Evolutionary conservation across 2,797 vertebrate genomes (phyloP).

Genomic region (Mormyrops attenuatus): DNA sequence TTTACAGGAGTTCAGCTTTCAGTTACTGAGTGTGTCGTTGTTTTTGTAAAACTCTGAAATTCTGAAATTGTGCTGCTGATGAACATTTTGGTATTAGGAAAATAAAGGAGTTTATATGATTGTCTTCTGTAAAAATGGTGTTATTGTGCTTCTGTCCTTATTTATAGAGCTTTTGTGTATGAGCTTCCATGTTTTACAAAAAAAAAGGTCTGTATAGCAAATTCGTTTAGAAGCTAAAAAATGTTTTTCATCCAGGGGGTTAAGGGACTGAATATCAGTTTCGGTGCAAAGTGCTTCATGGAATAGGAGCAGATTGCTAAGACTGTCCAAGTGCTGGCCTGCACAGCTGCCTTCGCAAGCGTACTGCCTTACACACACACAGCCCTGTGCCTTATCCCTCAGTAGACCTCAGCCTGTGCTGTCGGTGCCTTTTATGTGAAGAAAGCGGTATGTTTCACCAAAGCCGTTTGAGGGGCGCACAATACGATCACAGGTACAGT

Average conservation of each 20-base stretch:
- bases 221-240: neutral
- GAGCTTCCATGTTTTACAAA: neutral
- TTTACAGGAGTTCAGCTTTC: neutral
- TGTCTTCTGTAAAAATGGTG: neutral
- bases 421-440: neutral
- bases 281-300: neutral
- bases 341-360: neutral
- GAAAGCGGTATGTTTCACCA: neutral
- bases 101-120: neutral
- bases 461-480: neutral
- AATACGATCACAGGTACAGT: neutral
- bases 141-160: neutral
- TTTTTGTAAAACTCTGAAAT: neutral
- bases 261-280: neutral
- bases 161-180: neutral
- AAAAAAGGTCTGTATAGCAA: neutral
- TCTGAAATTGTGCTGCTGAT: neutral
- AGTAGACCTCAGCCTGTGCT: neutral
- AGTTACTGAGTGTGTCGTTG: neutral
- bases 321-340: neutral
- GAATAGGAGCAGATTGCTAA: neutral
- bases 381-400: neutral
- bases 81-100: neutral
- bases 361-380: neutral
- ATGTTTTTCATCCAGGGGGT: neutral